Percentiles rank a stretch among this genome's conserved stretches.
phyloP scores from a whole-genome alignment of 2,888 invertebrate species.

The Agapostemon virescens region DNA sequence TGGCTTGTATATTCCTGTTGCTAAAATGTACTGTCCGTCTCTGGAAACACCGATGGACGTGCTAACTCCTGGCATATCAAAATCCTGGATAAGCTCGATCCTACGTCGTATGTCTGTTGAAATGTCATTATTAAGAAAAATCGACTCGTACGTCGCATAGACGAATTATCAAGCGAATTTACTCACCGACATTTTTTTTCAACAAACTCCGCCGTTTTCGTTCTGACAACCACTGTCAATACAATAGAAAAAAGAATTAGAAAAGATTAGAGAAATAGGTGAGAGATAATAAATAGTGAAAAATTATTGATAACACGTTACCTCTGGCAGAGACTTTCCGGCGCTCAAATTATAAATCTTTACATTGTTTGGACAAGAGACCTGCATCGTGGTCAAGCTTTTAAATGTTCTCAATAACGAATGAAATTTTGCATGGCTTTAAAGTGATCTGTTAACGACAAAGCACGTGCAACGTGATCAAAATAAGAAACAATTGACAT shows the following conservation, averaged over 20 bases:
- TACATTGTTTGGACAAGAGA: slow-evolving; percentile 95
- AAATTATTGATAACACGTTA: slow-evolving; percentile 80
- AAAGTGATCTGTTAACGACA: background rate
- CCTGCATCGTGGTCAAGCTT: slow-evolving; percentile 86
- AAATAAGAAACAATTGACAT: slow-evolving; percentile 3
- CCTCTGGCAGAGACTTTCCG: slow-evolving; percentile 98
- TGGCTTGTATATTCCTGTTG: slow-evolving; percentile 98
- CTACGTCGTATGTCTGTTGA: slow-evolving; percentile 89
- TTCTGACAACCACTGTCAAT: slow-evolving; percentile 91
- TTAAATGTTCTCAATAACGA: slow-evolving; percentile 3
- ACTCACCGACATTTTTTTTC: slow-evolving; percentile 90
- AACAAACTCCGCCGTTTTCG: slow-evolving; percentile 89
- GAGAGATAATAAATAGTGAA: slow-evolving; percentile 20
- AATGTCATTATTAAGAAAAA: slow-evolving; percentile 15
- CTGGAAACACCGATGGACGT: slow-evolving; percentile 91
- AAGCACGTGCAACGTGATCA: slow-evolving; percentile 31
- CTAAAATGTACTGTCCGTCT: slow-evolving; percentile 95
- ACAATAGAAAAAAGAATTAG: background rate
- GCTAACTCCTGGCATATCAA: slow-evolving; percentile 98
- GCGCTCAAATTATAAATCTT: slow-evolving; percentile 99
- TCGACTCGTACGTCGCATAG: background rate
- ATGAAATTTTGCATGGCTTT: background rate
- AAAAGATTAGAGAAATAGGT: slow-evolving; percentile 40
- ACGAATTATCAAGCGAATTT: background rate
- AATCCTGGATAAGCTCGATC: slow-evolving; percentile 98